A percentile compares a stretch with the other conserved stretches of the same genome.
Evolutionary conservation across 2,888 invertebrate species (phyloP).

Genomic region (Drosophila kanekoi): DNA sequence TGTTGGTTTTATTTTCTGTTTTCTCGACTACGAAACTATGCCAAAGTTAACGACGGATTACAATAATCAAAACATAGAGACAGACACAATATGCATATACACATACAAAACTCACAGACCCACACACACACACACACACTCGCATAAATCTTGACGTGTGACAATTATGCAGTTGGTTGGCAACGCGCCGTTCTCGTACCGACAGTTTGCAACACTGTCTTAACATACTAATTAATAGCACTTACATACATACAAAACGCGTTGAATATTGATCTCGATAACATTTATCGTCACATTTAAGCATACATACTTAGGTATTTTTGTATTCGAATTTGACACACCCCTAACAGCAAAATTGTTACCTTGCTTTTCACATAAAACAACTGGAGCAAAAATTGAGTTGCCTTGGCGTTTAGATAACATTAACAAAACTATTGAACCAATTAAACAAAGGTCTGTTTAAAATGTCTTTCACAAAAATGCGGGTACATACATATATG

Average conservation of each 20-base stretch:
- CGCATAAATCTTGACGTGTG: conserved; percentile 24
- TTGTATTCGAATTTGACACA: conserved; percentile 44
- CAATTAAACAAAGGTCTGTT: conserved; percentile 68
- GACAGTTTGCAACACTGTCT: conserved; percentile 48
- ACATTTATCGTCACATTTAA: conserved; percentile 13
- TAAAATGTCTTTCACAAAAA: conserved; percentile 45
- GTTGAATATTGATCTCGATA: conserved; percentile 23
- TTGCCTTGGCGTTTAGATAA: conserved; percentile 19
- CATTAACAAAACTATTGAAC: conserved; percentile 77
- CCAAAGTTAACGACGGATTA: conserved; percentile 77
- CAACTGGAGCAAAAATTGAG: conserved; percentile 57
- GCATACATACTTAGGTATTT: conserved; percentile 16
- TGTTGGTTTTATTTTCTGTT: conserved; percentile 63
- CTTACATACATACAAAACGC: neutral
- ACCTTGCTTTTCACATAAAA: conserved; percentile 49
- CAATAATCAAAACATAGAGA: conserved; percentile 60
- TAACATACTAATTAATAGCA: conserved; percentile 54
- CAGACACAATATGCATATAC: conserved; percentile 16
- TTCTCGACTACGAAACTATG: conserved; percentile 70
- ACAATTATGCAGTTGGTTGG: conserved; percentile 65
- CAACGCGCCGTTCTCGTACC: conserved; percentile 30
- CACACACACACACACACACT: neutral
- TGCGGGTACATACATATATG: conserved; percentile 12
- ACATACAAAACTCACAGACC: neutral
- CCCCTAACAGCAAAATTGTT: conserved; percentile 45